Evolutionary conservation across 1,140 invertebrate genomes (phyloP), one percentile per base, ranked within the genome.

Genomic region (Maconellicoccus hirsutus): DNA sequence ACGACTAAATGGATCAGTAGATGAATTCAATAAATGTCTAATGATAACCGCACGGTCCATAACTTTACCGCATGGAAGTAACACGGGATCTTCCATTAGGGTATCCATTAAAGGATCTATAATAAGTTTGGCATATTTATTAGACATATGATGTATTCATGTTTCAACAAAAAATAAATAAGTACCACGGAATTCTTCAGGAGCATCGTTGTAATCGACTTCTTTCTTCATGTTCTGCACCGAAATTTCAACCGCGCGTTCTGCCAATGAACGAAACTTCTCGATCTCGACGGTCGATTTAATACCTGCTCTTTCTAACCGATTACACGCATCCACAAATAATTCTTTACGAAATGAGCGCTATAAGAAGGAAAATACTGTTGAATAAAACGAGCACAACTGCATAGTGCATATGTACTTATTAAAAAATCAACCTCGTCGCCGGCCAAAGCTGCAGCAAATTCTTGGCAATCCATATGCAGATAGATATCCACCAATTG

Each of bases 401-500:
- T 33, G 4, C 29, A 33, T 12, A 33, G 4, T 33, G 12, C 12
- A 6, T 33, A 6, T 6, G 12, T 33, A 33, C 29, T n/a, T n/a
- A n/a, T n/a, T n/a, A 8, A n/a, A 7, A 71, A 4, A 33, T 26
- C 7, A 77, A 90, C 89, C 84, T 96, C 93, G 79, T 97, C 94
- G 73, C 86, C 87, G 22, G 93, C 93, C 71, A 96, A 82, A 59
- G 92, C 92, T 75, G 90, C 85, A 75, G 92, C 92, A 83, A 98
- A 96, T 78, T 86, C 85, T 79, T 92, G 87, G 81, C 90, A 93
- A 83, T 96, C 92, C 73, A 99, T 85, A 82, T 98, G 94, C 71
- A 98, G 83, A 83, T 98, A 98, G 78, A 99, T 97, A 79, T 96
- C 91, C 63, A 96, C 93, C 63, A 99, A 84, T 79, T 96, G 91